These are phyloP conservation scores for Eupeodes luniger DNA, from an alignment of 2,888 invertebrate genomes.

Conservation along the genomic window DNA sequence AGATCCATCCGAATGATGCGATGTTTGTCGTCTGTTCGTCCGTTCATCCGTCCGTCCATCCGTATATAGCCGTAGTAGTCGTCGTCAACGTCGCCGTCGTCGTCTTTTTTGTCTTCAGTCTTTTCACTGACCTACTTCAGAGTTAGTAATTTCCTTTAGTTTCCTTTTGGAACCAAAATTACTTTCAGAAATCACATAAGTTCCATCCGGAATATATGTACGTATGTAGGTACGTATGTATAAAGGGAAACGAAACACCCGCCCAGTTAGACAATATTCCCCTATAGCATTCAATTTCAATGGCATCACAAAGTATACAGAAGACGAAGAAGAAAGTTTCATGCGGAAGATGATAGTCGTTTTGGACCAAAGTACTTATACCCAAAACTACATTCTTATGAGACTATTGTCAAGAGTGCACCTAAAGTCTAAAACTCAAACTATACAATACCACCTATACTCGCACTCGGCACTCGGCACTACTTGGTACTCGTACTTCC, in stretches of 20 bases:
- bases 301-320: neutral
- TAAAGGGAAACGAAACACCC: neutral
- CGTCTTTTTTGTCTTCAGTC: neutral
- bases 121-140: conserved; percentile 34
- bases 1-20: neutral
- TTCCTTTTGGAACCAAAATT: conserved; percentile 40
- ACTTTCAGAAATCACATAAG: conserved; percentile 45
- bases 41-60: no score
- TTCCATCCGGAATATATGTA: conserved; percentile 12
- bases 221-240: neutral
- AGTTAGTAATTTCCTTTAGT: conserved; percentile 39
- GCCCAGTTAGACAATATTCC: conserved; percentile 33
- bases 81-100: neutral
- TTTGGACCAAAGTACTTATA: conserved; percentile 40
- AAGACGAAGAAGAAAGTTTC: conserved; percentile 4
- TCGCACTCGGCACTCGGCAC: no score
- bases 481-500: conserved; percentile 2
- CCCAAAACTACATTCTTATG: conserved; percentile 30
- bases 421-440: conserved; percentile 43
- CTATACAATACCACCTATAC: neutral
- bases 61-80: no score
- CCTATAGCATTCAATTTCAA: conserved; percentile 15
- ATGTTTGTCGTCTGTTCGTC: neutral
- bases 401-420: conserved; percentile 38
- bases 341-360: conserved; percentile 36